Conservation (phyloP, 2,888 invertebrate genomes). For the Muscina levida region DNA sequence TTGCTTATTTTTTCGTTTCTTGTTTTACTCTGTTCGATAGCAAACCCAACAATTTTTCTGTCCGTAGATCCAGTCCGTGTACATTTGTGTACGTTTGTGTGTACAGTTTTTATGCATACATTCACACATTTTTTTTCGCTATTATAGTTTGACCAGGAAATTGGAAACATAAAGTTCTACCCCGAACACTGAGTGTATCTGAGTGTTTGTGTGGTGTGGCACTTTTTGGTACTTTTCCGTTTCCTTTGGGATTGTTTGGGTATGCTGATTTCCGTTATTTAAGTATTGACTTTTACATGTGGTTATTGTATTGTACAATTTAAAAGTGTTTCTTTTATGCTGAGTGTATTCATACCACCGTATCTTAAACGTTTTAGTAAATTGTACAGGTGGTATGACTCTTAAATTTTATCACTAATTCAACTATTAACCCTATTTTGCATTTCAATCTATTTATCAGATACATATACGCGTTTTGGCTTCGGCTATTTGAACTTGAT, state of each 20-base stretch:
- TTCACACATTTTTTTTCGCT: conserved; percentile 17
- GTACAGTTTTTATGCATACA: neutral
- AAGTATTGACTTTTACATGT: conserved; percentile 56
- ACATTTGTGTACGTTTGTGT: neutral
- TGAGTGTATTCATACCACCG: too few species aligned
- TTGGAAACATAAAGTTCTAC: conserved; percentile 71
- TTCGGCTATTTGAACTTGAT: too few species aligned
- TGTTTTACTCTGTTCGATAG: conserved; percentile 18
- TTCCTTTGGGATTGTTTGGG: conserved; percentile 58
- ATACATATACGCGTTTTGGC: conserved; percentile 19
- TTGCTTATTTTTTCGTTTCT: conserved; percentile 14
- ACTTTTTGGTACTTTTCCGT: conserved; percentile 54
- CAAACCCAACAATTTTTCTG: neutral
- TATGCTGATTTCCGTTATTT: conserved; percentile 67
- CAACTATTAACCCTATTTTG: neutral
- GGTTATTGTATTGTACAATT: neutral
- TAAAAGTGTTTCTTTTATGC: conserved; percentile 8
- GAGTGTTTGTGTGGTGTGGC: conserved; percentile 24
- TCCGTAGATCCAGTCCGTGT: too few species aligned
- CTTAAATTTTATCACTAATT: too few species aligned
- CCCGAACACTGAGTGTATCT: conserved; percentile 35
- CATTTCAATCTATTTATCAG: conserved; percentile 5
- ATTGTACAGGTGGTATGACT: too few species aligned
- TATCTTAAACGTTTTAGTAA: too few species aligned
- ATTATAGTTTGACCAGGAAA: conserved; percentile 65